Evolutionary conservation across 2,888 invertebrate species (phyloP).

Genomic region (Rhamnusium bicolor): DNA sequence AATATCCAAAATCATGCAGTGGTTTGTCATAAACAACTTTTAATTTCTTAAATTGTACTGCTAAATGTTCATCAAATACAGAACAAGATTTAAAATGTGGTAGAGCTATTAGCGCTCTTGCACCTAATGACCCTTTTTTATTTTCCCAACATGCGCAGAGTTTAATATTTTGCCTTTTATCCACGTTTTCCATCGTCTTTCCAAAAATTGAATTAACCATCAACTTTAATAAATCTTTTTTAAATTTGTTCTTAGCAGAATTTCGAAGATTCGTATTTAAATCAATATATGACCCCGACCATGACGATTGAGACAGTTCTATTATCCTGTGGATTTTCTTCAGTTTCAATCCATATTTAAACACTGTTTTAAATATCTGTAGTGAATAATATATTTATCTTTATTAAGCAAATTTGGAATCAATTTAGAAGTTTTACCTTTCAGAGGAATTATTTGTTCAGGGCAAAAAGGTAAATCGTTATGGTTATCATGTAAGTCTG

Average conservation of each 20-base stretch:
- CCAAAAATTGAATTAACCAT: neutral
- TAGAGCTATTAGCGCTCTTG: slow-evolving; percentile 20
- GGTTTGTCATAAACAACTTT: neutral
- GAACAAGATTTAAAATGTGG: slow-evolving; percentile 56
- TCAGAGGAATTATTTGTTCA: too few relatives aligned
- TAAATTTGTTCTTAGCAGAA: neutral
- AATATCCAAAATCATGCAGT: neutral
- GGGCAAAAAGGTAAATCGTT: too few relatives aligned
- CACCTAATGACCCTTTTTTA: neutral
- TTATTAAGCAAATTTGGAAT: too few relatives aligned
- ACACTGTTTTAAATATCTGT: too few relatives aligned
- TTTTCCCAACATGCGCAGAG: neutral
- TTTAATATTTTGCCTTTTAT: neutral
- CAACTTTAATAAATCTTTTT: neutral
- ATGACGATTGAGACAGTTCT: neutral
- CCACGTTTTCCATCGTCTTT: neutral
- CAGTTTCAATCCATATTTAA: too few relatives aligned
- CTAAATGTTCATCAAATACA: slow-evolving; percentile 44
- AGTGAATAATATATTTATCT: too few relatives aligned
- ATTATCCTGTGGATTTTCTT: too few relatives aligned
- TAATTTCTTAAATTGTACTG: slow-evolving; percentile 2
- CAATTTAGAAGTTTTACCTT: too few relatives aligned
- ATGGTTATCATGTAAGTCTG: too few relatives aligned
- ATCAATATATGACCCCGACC: slow-evolving; percentile 2
- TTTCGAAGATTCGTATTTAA: neutral